A percentile compares a stretch with the other conserved stretches of the same genome.
phyloP scores from a whole-genome alignment of 2,113 vertebrate genomes.

The Sebastes schlegelii region DNA sequence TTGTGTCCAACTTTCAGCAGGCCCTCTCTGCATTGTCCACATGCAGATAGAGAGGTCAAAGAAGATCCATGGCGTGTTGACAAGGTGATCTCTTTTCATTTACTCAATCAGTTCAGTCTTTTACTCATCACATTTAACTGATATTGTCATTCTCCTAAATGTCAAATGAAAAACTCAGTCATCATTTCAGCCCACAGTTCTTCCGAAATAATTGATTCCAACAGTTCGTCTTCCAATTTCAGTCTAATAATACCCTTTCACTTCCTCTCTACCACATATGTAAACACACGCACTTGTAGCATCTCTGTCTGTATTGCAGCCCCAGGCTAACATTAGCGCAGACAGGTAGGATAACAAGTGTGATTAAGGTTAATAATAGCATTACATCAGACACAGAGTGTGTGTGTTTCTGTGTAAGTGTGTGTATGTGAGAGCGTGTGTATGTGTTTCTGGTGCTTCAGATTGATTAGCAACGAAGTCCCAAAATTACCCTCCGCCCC shows the following conservation, averaged over 20 bases:
- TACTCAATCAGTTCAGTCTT: not conserved
- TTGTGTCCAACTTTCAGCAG: conserved; percentile 13
- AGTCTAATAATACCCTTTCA: conserved; percentile 24
- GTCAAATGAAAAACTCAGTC: conserved; percentile 18
- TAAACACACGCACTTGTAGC: conserved; percentile 49
- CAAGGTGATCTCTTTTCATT: conserved; percentile 48
- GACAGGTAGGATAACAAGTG: conserved; percentile 77
- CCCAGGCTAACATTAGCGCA: conserved; percentile 70
- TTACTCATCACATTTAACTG: conserved; percentile 3
- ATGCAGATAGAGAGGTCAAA: not conserved
- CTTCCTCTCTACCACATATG: conserved; percentile 37
- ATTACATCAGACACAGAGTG: conserved; percentile 65
- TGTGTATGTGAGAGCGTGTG: conserved; percentile 41
- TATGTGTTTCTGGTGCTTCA: conserved; percentile 40
- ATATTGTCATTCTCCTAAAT: not conserved
- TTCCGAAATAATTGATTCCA: conserved; percentile 16
- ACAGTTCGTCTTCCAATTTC: conserved; percentile 28
- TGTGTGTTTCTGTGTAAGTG: conserved; percentile 23
- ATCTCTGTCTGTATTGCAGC: conserved; percentile 59
- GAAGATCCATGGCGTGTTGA: conserved; percentile 4
- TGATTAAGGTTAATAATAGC: conserved; percentile 75
- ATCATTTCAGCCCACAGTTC: not conserved
- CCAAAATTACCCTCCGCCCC: conserved; percentile 47
- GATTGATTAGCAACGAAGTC: conserved; percentile 69
- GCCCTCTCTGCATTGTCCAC: not conserved